Percentiles rank a stretch among this genome's conserved stretches.
Conservation (phyloP, 2,797 vertebrate species). For the Myotis pilosus region DNA sequence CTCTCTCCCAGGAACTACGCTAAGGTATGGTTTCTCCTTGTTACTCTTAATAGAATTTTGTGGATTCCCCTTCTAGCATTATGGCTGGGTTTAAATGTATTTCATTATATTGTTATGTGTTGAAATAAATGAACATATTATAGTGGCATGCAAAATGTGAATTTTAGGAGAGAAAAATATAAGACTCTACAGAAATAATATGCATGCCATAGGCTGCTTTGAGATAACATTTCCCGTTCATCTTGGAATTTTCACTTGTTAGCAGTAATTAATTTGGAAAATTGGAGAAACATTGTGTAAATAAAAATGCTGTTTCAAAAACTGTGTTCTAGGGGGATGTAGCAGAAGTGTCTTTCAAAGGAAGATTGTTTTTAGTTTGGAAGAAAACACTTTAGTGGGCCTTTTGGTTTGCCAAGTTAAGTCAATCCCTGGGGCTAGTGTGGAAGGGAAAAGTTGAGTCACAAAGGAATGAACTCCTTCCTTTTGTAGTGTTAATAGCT, state of each 20-base stretch:
- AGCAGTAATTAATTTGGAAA: slow-evolving; percentile 30
- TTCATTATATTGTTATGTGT: neutral
- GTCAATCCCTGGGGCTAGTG: neutral
- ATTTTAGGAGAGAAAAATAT: slow-evolving; percentile 43
- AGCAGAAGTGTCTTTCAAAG: slow-evolving; percentile 16
- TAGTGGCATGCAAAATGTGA: neutral
- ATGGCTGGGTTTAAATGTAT: neutral
- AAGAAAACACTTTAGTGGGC: neutral
- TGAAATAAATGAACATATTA: neutral
- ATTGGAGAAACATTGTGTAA: neutral
- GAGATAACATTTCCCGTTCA: neutral
- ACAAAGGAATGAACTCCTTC: neutral
- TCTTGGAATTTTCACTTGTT: slow-evolving; percentile 24
- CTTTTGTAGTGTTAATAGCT: neutral
- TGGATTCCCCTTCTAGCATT: neutral
- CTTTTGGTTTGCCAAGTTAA: neutral
- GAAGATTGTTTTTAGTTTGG: neutral
- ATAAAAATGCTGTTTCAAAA: neutral
- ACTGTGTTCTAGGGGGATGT: neutral
- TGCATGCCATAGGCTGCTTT: neutral
- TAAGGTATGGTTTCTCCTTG: neutral
- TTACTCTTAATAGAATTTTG: neutral
- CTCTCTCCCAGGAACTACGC: neutral
- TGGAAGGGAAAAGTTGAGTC: neutral
- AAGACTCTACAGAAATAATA: neutral